Evolutionary conservation across 2,888 invertebrate genomes (phyloP).

Genomic region (Ceraclea dissimilis): DNA sequence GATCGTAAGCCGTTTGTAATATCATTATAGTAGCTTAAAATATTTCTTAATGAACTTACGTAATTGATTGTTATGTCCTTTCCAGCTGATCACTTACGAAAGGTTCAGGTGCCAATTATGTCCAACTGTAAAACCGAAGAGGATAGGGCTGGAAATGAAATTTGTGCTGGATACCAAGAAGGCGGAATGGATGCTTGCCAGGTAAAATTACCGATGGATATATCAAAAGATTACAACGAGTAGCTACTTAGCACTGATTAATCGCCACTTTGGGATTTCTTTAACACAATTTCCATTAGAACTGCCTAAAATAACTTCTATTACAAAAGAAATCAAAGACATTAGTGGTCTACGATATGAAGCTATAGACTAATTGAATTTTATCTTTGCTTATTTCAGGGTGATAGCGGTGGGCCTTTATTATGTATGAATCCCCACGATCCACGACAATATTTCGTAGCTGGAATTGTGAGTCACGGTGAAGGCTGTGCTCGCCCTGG

Average conservation of each 20-base stretch:
- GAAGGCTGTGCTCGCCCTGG: slow-evolving; percentile 74
- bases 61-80: slow-evolving; percentile 11
- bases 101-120: slow-evolving; percentile 71
- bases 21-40: background rate
- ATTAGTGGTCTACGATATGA: too few relatives aligned
- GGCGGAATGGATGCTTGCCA: slow-evolving; percentile 82
- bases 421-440: slow-evolving; percentile 65
- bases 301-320: background rate
- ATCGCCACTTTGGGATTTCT: background rate
- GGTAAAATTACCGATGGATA: slow-evolving; percentile 33
- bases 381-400: slow-evolving; percentile 38
- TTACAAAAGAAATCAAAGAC: too few relatives aligned
- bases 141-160: slow-evolving; percentile 59
- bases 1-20: slow-evolving; percentile 57
- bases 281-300: too few relatives aligned
- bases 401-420: slow-evolving; percentile 79
- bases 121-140: slow-evolving; percentile 55
- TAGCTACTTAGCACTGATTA: background rate
- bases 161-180: slow-evolving; percentile 67
- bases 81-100: slow-evolving; percentile 71
- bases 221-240: background rate
- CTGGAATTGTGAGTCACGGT: slow-evolving; percentile 81
- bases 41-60: too few relatives aligned
- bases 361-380: background rate
- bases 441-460: slow-evolving; percentile 67